Conservation (phyloP, 2,888 invertebrate species). For the Hermodice carunculata region DNA sequence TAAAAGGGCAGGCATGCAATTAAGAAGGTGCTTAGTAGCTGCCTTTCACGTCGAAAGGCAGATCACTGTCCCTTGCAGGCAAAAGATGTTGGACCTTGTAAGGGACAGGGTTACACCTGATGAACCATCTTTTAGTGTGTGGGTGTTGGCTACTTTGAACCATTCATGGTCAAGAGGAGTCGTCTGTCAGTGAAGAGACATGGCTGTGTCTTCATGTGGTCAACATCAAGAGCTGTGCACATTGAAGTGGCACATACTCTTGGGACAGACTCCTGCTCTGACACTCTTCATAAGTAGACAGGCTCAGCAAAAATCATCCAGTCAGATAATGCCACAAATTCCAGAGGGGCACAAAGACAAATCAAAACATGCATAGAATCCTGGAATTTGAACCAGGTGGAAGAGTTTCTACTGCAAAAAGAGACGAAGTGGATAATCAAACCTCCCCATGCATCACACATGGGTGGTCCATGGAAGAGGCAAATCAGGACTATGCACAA, state of each 20-base stretch:
- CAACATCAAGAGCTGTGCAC: too few relatives aligned
- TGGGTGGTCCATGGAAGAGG: conserved; percentile 9
- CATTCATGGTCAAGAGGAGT: neutral
- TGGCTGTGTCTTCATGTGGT: too few relatives aligned
- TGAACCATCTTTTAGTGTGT: neutral
- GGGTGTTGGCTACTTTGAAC: conserved; percentile 15
- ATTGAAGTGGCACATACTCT: conserved; percentile 13
- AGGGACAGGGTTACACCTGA: neutral
- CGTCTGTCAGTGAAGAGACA: conserved; percentile 4
- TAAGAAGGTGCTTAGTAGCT: too few relatives aligned
- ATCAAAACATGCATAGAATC: too few relatives aligned
- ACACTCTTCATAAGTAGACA: neutral
- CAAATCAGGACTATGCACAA: neutral
- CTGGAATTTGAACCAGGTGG: neutral
- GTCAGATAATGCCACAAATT: too few relatives aligned
- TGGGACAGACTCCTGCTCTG: neutral
- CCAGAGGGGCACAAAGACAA: too few relatives aligned
- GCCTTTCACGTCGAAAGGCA: too few relatives aligned
- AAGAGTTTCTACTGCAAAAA: neutral
- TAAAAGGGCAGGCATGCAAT: too few relatives aligned
- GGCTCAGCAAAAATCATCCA: neutral
- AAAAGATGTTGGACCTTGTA: too few relatives aligned
- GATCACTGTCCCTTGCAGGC: too few relatives aligned
- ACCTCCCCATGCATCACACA: neutral
- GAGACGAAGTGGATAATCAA: conserved; percentile 13